phyloP scores from a whole-genome alignment of 2,113 vertebrate species.

The Gallinago paraguaiae region DNA sequence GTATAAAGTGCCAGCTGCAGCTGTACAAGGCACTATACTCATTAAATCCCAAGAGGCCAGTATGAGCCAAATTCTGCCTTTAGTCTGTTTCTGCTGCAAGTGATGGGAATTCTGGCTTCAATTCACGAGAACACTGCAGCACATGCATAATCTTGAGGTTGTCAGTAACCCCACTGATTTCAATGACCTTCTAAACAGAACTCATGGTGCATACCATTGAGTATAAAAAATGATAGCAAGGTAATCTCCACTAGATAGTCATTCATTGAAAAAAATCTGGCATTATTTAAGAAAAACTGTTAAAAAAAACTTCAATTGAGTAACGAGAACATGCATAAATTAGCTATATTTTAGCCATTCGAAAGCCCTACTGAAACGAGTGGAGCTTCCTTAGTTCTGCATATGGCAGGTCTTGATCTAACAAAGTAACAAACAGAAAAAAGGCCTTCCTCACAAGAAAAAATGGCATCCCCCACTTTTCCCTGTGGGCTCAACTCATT shows the following conservation, averaged over 20 bases:
- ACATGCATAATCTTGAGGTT: not conserved
- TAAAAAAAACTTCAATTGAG: rapidly evolving
- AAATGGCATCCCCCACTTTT: not conserved
- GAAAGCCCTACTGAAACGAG: not conserved
- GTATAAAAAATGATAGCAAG: not conserved
- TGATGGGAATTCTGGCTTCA: not conserved
- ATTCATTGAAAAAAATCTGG: not conserved
- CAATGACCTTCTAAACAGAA: not conserved
- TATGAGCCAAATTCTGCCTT: not conserved
- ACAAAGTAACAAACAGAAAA: not conserved
- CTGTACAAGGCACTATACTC: not conserved
- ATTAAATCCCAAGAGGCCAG: not conserved
- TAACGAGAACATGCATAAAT: not conserved
- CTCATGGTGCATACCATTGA: not conserved
- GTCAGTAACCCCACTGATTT: not conserved
- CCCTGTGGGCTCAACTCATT: not conserved
- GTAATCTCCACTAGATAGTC: not conserved
- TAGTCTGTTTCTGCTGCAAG: not conserved
- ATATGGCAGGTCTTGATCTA: not conserved
- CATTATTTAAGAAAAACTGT: not conserved
- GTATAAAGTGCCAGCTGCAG: not conserved
- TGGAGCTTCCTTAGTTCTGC: not conserved
- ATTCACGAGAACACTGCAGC: not conserved
- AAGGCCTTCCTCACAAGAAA: not conserved
- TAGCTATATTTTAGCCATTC: not conserved